Evolutionary conservation across 2,797 vertebrate genomes (phyloP).

Genomic region (Stomatorhinus walkeri): DNA sequence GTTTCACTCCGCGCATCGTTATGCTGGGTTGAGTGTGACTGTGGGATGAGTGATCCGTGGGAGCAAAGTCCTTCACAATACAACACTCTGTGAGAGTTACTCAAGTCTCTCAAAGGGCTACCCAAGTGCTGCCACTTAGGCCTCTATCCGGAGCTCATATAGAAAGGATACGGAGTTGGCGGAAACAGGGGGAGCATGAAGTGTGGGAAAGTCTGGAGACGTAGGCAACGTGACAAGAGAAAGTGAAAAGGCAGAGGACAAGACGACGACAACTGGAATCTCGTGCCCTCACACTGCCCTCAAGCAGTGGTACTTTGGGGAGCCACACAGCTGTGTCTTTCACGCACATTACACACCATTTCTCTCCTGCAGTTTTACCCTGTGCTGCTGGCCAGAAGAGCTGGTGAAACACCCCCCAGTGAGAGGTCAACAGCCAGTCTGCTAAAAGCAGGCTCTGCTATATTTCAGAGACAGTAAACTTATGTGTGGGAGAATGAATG

Average conservation of each 20-base stretch:
- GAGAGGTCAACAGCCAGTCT: background rate
- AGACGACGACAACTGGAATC: background rate
- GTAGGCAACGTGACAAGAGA: constrained; percentile 23
- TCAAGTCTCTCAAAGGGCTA: constrained; percentile 32
- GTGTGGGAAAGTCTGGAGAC: constrained; percentile 18
- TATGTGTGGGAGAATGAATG: background rate
- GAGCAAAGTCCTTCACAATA: constrained; percentile 12
- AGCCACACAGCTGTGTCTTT: constrained; percentile 49
- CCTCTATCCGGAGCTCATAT: background rate
- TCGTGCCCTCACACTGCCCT: background rate
- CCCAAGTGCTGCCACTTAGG: constrained; percentile 54
- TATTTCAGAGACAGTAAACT: background rate
- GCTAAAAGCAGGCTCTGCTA: background rate
- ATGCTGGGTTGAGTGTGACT: constrained; percentile 42
- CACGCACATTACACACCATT: constrained; percentile 56
- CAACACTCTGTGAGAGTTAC: constrained; percentile 26
- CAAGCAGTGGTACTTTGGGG: constrained; percentile 19
- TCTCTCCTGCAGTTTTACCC: constrained; percentile 62
- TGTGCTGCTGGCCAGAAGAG: constrained; percentile 24
- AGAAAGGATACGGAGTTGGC: constrained; percentile 14
- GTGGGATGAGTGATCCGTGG: constrained; percentile 2
- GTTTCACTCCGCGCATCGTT: background rate
- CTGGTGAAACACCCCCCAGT: constrained; percentile 38
- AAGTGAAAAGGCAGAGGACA: constrained; percentile 29
- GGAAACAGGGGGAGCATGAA: constrained; percentile 17